Evolutionary conservation across 2,113 vertebrate species (phyloP), one percentile per base, ranked within the genome.

Genomic region (Poecilia latipinna): DNA sequence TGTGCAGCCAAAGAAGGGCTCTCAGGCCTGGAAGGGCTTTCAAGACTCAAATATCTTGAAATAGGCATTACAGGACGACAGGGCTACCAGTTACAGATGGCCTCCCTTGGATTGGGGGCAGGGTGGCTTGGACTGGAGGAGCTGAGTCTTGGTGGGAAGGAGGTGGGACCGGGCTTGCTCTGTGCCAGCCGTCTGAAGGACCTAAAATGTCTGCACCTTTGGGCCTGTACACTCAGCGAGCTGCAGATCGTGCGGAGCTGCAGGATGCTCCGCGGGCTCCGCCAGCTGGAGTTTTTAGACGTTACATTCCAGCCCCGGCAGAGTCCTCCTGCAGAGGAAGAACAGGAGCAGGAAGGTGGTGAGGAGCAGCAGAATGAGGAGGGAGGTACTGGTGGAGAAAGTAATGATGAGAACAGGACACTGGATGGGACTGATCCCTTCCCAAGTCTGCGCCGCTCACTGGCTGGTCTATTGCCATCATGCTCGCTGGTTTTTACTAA

Each of bases 51-150:
- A 62, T 92, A 85, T 79, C 81, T 95, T 61, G 93, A 94, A 83
- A 89, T 95, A 78, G 91, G 91, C 28, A 91, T 93, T 28, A 88
- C 86, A 4, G 91, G 80, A 4, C 83, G 92, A 22, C 88, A 91
- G 44, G 92, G 92, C 57, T 92, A 92, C 81, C 90, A 93, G 80
- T 79, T 89, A 66, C 92, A 94, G 66, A 94, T 94, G 93, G 92
- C 93, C 32, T 94, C 94, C 3, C 82, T 93, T n/a, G 95, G 94
- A 0, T 85, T 95, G 6, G 94, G 91, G 0, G 85, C 90, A 10
- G 95, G 95, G 26, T 95, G 94, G 95, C 87, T 90, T 0, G 95
- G 94, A 4, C 79, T 95, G 26, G 88, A 93, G 79, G 92, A 92
- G 31, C 89, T 95, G 65, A 89, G 91, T 28, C 84, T 95, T 1